A percentile compares a stretch with the other conserved stretches of the same genome.
Evolutionary conservation across 2,888 invertebrate genomes (phyloP).

Genomic region (Zygogramma bicolorata): DNA sequence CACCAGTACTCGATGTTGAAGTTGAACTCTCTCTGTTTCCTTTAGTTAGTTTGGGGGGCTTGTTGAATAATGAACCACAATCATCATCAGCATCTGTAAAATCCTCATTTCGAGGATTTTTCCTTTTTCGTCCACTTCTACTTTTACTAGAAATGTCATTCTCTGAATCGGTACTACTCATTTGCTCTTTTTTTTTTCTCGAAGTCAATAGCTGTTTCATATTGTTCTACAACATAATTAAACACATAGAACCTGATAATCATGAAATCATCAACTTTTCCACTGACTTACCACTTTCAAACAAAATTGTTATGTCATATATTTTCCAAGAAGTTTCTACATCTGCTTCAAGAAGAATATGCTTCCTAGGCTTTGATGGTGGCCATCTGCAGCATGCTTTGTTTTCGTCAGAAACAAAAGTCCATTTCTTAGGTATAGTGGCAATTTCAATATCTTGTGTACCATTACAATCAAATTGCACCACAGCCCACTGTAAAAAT

Average conservation of each 20-base stretch:
- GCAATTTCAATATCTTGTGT: slow-evolving; percentile 17
- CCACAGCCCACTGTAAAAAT: slow-evolving; percentile 18
- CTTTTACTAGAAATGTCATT: not conserved
- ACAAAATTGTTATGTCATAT: slow-evolving; percentile 18
- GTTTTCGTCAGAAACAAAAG: slow-evolving; percentile 4
- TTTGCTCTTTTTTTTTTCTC: slow-evolving; percentile 18
- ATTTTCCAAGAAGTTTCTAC: slow-evolving; percentile 13
- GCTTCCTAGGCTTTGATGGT: slow-evolving; percentile 12
- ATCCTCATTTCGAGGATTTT: too few relatives aligned
- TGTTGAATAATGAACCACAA: not conserved
- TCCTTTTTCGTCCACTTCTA: slow-evolving; percentile 11
- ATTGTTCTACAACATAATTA: slow-evolving; percentile 13
- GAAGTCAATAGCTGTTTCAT: slow-evolving; percentile 6
- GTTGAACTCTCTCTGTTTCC: not conserved
- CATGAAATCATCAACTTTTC: not conserved
- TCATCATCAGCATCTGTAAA: too few relatives aligned
- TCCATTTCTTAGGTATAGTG: slow-evolving; percentile 14
- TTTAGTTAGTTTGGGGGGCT: slow-evolving; percentile 10
- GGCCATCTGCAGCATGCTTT: slow-evolving; percentile 9
- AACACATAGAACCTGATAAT: not conserved
- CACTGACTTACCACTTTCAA: not conserved
- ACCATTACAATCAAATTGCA: slow-evolving; percentile 16
- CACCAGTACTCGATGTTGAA: slow-evolving; percentile 9
- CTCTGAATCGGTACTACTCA: slow-evolving; percentile 1
- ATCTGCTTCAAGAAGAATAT: slow-evolving; percentile 16